phyloP scores from a whole-genome alignment of 2,888 invertebrate genomes.

The Synanthedon andrenaeformis region DNA sequence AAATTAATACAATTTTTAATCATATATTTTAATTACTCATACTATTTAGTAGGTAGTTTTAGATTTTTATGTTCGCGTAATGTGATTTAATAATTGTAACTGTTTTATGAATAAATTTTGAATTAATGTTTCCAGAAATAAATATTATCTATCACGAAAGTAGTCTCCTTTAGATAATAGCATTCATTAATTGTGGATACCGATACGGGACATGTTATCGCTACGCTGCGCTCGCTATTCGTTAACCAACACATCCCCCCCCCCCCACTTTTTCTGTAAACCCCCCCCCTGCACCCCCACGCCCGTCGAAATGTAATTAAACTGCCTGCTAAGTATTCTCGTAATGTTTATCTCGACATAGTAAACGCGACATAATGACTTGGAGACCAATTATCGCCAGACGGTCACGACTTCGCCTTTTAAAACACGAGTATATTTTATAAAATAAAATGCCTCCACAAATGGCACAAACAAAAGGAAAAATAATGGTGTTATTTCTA shows the following conservation, averaged over 20 bases:
- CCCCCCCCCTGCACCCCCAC: not conserved
- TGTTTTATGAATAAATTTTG: not conserved
- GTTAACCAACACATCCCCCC: not conserved
- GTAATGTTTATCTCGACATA: slow-evolving; percentile 1
- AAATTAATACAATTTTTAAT: too few relatives aligned
- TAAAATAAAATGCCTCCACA: not conserved
- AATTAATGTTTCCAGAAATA: not conserved
- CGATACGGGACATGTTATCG: not conserved
- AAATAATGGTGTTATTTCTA: not conserved
- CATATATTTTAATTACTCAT: too few relatives aligned
- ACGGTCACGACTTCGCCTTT: not conserved
- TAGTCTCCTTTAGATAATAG: not conserved
- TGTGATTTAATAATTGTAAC: not conserved
- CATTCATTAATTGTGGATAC: not conserved
- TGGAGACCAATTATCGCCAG: not conserved
- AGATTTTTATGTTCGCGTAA: not conserved
- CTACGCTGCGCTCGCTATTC: not conserved
- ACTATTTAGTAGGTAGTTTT: too few relatives aligned
- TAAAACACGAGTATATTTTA: not conserved
- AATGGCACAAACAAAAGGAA: not conserved
- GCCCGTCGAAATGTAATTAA: slow-evolving; percentile 1
- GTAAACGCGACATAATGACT: not conserved
- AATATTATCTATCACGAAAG: too few relatives aligned
- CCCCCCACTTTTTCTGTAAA: not conserved
- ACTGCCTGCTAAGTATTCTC: slow-evolving; percentile 1